Percentiles rank a stretch among this genome's conserved stretches.
phyloP scores from a whole-genome alignment of 30 jellyfish, hydroid and myxozoan species.

The Hydractinia symbiolongicarpus region DNA sequence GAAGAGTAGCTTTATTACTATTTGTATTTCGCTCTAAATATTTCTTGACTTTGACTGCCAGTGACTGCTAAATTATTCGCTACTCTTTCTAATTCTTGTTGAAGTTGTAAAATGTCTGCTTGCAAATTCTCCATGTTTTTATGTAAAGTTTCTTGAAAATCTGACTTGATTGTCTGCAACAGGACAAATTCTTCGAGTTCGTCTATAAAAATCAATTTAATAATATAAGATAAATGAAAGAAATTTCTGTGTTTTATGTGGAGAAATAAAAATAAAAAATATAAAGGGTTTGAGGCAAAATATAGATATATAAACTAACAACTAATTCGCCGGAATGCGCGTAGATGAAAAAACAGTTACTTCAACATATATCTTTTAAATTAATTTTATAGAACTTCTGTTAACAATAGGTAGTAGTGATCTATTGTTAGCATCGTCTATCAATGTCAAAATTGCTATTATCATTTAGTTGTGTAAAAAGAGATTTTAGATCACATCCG shows the following conservation, averaged over 20 bases:
- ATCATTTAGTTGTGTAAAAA: no score
- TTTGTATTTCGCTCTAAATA: no score
- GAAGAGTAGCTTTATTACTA: no score
- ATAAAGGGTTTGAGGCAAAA: neutral
- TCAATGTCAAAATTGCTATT: no score
- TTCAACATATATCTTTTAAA: neutral
- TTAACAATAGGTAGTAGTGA: no score
- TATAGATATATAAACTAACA: no score
- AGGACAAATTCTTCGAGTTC: neutral
- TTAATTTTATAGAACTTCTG: neutral
- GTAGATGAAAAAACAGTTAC: neutral
- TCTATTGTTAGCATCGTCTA: no score
- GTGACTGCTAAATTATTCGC: neutral
- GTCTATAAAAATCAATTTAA: neutral
- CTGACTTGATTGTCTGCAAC: neutral
- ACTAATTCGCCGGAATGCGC: neutral
- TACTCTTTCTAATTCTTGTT: neutral
- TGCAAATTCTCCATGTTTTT: neutral
- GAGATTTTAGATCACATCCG: no score
- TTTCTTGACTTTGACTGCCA: no score
- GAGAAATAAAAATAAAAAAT: neutral
- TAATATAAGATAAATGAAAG: neutral
- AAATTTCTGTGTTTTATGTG: neutral
- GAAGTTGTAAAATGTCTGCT: neutral
- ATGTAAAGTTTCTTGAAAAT: neutral